Conservation (phyloP, 2,113 vertebrate genomes). For the Pelusios castaneus region DNA sequence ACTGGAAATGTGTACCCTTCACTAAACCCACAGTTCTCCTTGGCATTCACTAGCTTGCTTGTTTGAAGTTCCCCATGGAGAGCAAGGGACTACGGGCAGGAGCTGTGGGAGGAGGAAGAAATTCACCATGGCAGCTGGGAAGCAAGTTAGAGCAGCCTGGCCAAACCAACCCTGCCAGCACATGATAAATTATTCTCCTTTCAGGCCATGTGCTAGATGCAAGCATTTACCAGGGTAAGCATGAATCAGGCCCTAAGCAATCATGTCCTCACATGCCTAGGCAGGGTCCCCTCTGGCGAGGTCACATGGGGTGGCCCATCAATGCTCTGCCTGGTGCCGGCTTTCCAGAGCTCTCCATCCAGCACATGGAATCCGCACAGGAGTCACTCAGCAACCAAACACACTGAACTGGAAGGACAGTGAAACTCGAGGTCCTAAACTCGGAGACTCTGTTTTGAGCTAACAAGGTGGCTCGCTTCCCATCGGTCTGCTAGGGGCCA, state of each 20-base stretch:
- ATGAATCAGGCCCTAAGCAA: not conserved
- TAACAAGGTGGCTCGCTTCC: constrained; percentile 22
- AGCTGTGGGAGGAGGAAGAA: accelerated
- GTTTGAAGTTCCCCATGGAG: not conserved
- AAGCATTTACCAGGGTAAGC: not conserved
- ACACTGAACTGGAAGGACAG: not conserved
- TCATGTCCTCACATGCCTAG: accelerated
- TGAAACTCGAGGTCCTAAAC: not conserved
- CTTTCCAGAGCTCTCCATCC: accelerated
- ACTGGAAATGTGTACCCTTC: not conserved
- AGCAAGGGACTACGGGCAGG: not conserved
- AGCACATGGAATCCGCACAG: no score
- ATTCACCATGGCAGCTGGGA: not conserved
- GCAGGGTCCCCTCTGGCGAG: accelerated
- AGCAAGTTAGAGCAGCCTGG: not conserved
- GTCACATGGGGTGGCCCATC: not conserved
- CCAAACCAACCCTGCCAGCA: not conserved
- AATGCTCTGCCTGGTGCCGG: not conserved
- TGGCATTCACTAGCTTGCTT: not conserved
- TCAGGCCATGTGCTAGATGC: not conserved
- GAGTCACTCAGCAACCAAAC: constrained; percentile 9
- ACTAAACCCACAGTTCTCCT: accelerated
- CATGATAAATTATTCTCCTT: not conserved
- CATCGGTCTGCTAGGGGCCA: not conserved
- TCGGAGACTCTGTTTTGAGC: not conserved